Conservation (phyloP, 2,797 vertebrate genomes). For the Rhadinocentrus ornatus region DNA sequence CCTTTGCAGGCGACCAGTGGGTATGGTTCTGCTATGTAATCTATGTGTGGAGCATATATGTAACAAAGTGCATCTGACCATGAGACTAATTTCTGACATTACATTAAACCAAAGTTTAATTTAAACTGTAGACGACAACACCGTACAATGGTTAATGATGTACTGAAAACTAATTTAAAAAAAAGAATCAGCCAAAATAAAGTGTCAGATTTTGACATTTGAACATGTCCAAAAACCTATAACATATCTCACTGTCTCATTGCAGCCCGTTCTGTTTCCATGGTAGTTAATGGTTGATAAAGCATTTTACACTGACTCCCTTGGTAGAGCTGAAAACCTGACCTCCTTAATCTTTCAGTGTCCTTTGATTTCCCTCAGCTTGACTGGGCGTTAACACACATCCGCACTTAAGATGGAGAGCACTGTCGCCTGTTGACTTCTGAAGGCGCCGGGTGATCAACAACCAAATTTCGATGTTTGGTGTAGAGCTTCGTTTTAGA, state of each 20-base stretch:
- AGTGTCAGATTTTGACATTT: conserved; percentile 1
- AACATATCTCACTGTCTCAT: conserved; percentile 8
- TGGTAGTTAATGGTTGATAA: conserved; percentile 49
- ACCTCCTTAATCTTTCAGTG: conserved; percentile 75
- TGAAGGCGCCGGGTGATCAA: conserved; percentile 25
- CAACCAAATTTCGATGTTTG: conserved; percentile 30
- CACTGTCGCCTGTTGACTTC: conserved; percentile 56
- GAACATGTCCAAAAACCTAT: neutral
- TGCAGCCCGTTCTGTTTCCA: conserved; percentile 49
- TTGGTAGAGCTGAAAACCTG: conserved; percentile 60
- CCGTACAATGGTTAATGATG: neutral
- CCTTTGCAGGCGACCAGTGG: neutral
- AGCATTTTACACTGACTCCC: conserved; percentile 43
- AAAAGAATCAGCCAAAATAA: neutral
- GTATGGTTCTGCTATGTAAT: neutral
- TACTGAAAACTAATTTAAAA: neutral
- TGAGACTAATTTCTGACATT: conserved; percentile 21
- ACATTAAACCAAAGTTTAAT: neutral
- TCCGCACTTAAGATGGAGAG: conserved; percentile 51
- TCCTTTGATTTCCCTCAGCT: conserved; percentile 71
- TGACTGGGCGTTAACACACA: conserved; percentile 66
- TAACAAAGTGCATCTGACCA: conserved; percentile 2
- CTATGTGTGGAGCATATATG: neutral
- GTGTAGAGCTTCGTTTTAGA: neutral
- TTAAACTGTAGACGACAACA: neutral